These are phyloP conservation scores for Calephelis nemesis DNA, from an alignment of 1,140 invertebrate genomes.

Conservation along the genomic window DNA sequence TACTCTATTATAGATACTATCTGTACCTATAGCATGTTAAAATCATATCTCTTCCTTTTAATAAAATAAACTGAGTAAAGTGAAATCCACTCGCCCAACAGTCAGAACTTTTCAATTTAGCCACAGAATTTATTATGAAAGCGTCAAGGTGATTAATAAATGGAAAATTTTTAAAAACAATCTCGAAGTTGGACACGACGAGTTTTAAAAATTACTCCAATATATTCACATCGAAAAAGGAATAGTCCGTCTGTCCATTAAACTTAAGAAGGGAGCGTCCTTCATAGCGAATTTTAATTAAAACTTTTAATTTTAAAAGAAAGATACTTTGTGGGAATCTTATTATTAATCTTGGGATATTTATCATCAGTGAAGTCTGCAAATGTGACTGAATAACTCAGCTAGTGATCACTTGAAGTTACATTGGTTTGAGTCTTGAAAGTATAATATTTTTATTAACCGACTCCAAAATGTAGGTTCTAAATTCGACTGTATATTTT, in stretches of 20 bases:
- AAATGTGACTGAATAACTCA: too few relatives aligned
- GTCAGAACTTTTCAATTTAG: constrained; percentile 58
- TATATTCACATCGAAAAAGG: constrained; percentile 59
- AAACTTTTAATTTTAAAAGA: constrained; percentile 14
- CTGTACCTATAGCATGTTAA: too few relatives aligned
- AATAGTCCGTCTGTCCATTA: constrained; percentile 44
- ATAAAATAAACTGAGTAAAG: too few relatives aligned
- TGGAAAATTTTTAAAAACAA: constrained; percentile 47
- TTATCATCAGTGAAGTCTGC: too few relatives aligned
- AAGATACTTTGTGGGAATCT: neutral
- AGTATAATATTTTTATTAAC: too few relatives aligned
- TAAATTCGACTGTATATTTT: too few relatives aligned
- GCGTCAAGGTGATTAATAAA: constrained; percentile 57
- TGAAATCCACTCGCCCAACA: constrained; percentile 14
- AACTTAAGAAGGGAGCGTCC: constrained; percentile 15
- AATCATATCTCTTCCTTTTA: too few relatives aligned
- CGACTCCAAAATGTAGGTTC: too few relatives aligned
- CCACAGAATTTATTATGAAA: constrained; percentile 48
- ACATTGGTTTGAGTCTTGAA: too few relatives aligned
- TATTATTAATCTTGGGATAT: neutral
- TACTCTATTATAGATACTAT: too few relatives aligned
- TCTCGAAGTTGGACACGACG: constrained; percentile 41
- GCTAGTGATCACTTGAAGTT: too few relatives aligned
- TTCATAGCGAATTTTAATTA: constrained; percentile 14
- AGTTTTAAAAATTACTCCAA: constrained; percentile 62